Evolutionary conservation across 1,140 invertebrate genomes (phyloP), one percentile per base, ranked within the genome.

Genomic region (Littorina saxatilis): DNA sequence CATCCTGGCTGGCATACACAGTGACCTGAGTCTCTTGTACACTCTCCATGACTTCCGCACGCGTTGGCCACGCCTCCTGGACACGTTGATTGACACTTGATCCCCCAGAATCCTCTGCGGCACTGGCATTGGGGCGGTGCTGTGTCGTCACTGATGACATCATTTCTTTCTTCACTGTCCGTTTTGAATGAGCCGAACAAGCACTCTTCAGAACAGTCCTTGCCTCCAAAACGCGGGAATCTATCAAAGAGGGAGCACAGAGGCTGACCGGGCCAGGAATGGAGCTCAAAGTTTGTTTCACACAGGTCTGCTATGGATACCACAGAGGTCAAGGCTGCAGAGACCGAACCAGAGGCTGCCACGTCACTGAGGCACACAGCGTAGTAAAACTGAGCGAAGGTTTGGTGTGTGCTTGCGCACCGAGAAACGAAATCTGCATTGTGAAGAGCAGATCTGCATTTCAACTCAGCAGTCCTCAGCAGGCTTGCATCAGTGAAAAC

Each of bases 1-100:
- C 87, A 87, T 43, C 84, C 85, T 7, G 52, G 32, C 3, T 83
- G 72, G 81, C 87, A 88, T 4, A 72, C 15, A 68, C 87, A 88
- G 7, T 66, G 47, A 23, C 87, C 87, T 5, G 82, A 81, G 2
- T n/a, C 32, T 23, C 76, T 79, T 9, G 80, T 66, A 72, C 87
- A 88, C 1, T 32, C 27, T 7, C 87, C 87, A 75, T 84, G 82
- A 29, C 70, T 39, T 55, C 80, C 82, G 61, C 87, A 88, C 5
- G 80, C 20, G 66, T 79, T 84, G 29, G 17, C 2, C 11, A 75
- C 55, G 27, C 87, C 87, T 52, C 84, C 84, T 35, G 81, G 81
- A 72, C 87, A 88, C 17, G 70, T 40, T 20, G 76, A 23, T 32
- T 73, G 63, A 77, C 87, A 88, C 17, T 47, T 40, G 23, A 58